Percentiles rank a stretch among this genome's conserved stretches.
Conservation (phyloP, 2,113 vertebrate genomes). For the Urocolius indicus region DNA sequence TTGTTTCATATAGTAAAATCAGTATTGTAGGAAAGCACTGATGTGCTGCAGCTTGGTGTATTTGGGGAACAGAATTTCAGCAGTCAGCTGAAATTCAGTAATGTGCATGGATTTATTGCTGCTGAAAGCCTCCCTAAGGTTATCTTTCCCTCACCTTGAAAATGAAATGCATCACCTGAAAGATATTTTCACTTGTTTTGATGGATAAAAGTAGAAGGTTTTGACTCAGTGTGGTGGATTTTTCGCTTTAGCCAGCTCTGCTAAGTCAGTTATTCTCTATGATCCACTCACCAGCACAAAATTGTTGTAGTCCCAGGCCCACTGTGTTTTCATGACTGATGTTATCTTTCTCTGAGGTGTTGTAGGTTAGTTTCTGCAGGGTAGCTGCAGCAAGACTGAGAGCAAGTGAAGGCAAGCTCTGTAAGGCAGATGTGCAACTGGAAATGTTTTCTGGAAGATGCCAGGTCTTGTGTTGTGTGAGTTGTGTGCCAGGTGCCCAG, state of each 20-base stretch:
- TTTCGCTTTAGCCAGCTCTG: not conserved
- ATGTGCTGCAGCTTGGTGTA: not conserved
- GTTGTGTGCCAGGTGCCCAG: not conserved
- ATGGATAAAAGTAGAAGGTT: not conserved
- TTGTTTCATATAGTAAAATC: not conserved
- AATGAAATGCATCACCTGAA: not conserved
- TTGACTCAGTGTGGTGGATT: not conserved
- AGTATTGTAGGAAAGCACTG: not conserved
- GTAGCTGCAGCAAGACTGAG: not conserved
- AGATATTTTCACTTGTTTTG: not conserved
- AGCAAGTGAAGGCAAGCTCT: not conserved
- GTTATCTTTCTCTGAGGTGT: not conserved
- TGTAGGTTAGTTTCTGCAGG: not conserved
- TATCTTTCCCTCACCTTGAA: not conserved
- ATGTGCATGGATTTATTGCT: not conserved
- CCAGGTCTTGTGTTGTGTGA: not conserved
- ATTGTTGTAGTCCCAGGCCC: no score
- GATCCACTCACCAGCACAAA: not conserved
- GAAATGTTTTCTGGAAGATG: not conserved
- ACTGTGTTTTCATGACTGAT: not conserved
- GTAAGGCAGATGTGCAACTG: not conserved
- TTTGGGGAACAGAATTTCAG: not conserved
- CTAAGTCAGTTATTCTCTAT: not conserved
- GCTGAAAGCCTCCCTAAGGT: fast-evolving
- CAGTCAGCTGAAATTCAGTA: not conserved